Percentiles rank a stretch among this genome's conserved stretches.
Evolutionary conservation across 2,888 invertebrate genomes (phyloP).

Genomic region (Micoletzkya japonica): DNA sequence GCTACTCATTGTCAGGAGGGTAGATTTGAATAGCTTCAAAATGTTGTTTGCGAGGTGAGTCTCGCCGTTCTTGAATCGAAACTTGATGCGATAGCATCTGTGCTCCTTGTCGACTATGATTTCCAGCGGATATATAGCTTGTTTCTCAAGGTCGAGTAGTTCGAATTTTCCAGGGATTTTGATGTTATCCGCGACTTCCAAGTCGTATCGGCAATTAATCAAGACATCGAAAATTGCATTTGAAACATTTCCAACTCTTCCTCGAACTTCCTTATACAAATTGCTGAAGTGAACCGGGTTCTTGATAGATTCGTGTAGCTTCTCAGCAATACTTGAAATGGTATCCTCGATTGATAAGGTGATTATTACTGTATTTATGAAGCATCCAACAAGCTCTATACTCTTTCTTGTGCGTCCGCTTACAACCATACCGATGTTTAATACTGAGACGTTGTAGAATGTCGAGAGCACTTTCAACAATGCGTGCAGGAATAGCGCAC

Average conservation of each 20-base stretch:
- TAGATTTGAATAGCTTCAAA: too few species aligned
- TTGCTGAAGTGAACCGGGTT: conserved; percentile 3
- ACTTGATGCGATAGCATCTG: background rate
- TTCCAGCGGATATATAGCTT: conserved; percentile 7
- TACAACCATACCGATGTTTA: conserved; percentile 43
- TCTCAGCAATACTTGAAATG: background rate
- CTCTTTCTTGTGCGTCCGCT: conserved; percentile 36
- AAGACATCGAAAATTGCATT: conserved; percentile 40
- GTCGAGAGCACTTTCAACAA: too few species aligned
- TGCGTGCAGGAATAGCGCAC: too few species aligned
- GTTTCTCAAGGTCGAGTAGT: background rate
- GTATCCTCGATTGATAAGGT: conserved; percentile 4
- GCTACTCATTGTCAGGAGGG: too few species aligned
- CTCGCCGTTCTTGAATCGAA: conserved; percentile 12
- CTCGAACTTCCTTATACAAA: background rate
- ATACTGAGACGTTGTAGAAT: too few species aligned
- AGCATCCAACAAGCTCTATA: conserved; percentile 44
- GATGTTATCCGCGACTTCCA: conserved; percentile 37
- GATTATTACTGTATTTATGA: conserved; percentile 50
- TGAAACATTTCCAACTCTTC: background rate
- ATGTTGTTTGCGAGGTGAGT: too few species aligned
- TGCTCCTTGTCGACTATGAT: background rate
- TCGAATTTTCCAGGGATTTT: background rate
- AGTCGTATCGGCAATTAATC: conserved; percentile 54
- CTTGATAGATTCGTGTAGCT: background rate